Evolutionary conservation across 2,888 invertebrate species (phyloP).

Genomic region (Agonopterix alstromeriana): DNA sequence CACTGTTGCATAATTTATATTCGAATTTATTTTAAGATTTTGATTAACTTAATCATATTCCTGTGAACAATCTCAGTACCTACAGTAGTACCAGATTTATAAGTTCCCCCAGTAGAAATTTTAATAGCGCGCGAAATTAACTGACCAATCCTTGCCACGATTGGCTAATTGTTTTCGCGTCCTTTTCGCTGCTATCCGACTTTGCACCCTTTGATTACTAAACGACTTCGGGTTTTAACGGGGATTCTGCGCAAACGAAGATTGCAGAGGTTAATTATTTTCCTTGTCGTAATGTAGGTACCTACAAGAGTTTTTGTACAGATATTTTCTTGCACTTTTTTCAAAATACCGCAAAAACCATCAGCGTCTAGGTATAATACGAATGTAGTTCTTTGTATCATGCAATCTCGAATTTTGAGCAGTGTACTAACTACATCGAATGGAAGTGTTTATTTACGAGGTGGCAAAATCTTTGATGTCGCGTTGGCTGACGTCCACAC

Average conservation of each 20-base stretch:
- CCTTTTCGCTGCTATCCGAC: too few relatives aligned
- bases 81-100: too few relatives aligned
- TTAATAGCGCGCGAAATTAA: too few relatives aligned
- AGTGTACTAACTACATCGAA: conserved; percentile 19
- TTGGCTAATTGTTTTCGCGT: too few relatives aligned
- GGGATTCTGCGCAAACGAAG: too few relatives aligned
- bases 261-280: too few relatives aligned
- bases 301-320: not conserved
- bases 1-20: conserved; percentile 11
- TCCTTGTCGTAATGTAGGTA: not conserved
- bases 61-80: not conserved
- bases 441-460: conserved; percentile 50
- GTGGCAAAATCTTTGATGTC: conserved; percentile 58
- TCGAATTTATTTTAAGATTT: not conserved
- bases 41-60: not conserved
- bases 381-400: not conserved
- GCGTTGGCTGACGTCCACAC: conserved; percentile 48
- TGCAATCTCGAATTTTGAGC: conserved; percentile 9
- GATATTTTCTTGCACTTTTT: not conserved
- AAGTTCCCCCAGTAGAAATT: too few relatives aligned
- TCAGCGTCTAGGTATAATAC: not conserved
- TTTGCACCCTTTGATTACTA: too few relatives aligned
- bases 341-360: not conserved
- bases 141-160: too few relatives aligned
- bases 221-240: too few relatives aligned